Base-by-base conservation (phyloP, 2,113 vertebrate genomes). In the Orthochromis indermauri region DNA sequence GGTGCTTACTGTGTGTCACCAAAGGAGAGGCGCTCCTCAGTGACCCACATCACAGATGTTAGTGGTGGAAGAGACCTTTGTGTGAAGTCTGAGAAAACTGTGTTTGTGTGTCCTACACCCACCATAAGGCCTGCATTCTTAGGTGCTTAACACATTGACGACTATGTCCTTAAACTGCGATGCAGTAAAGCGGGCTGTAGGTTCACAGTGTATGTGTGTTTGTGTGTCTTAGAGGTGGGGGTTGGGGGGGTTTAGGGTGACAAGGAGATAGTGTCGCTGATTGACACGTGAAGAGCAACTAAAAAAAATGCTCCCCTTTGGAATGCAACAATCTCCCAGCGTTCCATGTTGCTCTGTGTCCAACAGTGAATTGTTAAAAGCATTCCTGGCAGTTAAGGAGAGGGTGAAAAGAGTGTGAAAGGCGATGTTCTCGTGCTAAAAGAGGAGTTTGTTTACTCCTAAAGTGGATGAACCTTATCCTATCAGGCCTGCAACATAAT, bases 261-360 rank as follows among this genome's bases (percentile, higher is more conserved):
- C 92, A 92, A 91, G 93, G 91, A 95, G 96, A 97, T 96, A 96
- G 95, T 90, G 93, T 91, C 42, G 95, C 91, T 96, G 96, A 96
- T 90, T 96, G 96, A 96, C 91, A 93, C 87, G 91, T 95, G 93
- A 96, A 96, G 95, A 95, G 96, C 85, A 90, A 93, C 95, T 94
- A 33, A 92, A 95, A 71, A 96, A 96, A 93, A 94, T 61, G 88
- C 90, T 90, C 88, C 92, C 85, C 90, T 90, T 88, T 92, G 95
- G 96, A 96, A 97, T 96, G 95, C 80, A 90, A 93, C 95, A 95
- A 94, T 96, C 95, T 95, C 91, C 86, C 90, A 78, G 89, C 28
- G 82, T 93, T 92, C 96, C 93, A 68, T 90, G 93, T 95, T 93
- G 93, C 91, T 92, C 92, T 83, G 83, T 81, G 88, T 93, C 92